These are phyloP conservation scores for Patiria pectinifera DNA, from an alignment of 53 echinoderm and acorn worm species.

Conservation along the genomic window DNA sequence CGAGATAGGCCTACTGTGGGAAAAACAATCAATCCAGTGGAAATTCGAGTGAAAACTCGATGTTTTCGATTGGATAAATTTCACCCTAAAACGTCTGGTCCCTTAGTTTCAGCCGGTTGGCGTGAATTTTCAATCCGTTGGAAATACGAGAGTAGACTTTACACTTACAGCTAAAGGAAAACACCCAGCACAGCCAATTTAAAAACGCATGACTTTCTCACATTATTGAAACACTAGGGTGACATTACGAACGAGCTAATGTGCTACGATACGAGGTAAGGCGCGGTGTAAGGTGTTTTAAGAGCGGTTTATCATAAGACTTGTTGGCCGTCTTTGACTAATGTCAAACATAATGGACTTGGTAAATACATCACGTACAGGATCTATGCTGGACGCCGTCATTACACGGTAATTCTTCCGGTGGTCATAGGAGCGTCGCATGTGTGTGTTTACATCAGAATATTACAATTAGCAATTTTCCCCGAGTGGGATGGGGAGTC, in stretches of 20 bases:
- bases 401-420: constrained; percentile 58
- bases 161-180: background rate
- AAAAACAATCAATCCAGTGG: too few relatives aligned
- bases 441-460: constrained; percentile 22
- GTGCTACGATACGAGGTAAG: background rate
- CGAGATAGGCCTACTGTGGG: too few relatives aligned
- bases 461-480: constrained; percentile 43
- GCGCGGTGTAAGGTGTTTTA: background rate
- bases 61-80: too few relatives aligned
- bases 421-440: background rate
- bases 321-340: background rate
- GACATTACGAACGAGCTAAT: background rate
- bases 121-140: too few relatives aligned
- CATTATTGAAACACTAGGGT: background rate
- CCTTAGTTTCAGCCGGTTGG: too few relatives aligned
- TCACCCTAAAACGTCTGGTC: too few relatives aligned
- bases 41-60: too few relatives aligned
- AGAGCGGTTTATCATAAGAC: background rate
- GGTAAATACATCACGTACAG: constrained; percentile 3
- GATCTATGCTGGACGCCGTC: constrained; percentile 5
- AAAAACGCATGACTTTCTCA: constrained; percentile 27
- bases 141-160: background rate
- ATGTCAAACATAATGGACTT: background rate
- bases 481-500: background rate
- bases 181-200: background rate